Base-by-base conservation (phyloP, 2,113 vertebrate species). In the Sitta europaea region DNA sequence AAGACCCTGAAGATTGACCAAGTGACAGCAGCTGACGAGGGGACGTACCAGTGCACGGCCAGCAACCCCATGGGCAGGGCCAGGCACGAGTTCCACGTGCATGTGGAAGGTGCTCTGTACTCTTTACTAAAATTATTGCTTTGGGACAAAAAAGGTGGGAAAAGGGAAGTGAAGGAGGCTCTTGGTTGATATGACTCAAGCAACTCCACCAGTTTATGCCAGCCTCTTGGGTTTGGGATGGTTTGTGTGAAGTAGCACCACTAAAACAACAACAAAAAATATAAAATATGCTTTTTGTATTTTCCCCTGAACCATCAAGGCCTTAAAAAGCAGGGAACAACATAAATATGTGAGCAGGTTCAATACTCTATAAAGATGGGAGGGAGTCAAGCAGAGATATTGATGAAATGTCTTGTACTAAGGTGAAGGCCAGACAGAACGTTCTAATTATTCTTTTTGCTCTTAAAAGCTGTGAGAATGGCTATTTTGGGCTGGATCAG, bases 41-140 rank as follows among this genome's bases (percentile, higher is more conserved):
- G 99, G 47, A 98, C 96, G 6, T 99, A 99, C 94, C 98, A 97
- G 79, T 99, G 99, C 96, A 98, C 94, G 5, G 99, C 99, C 20
- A 98, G 73, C 91, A 99, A 99, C 93, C 14, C 40, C 38, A 84
- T 98, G 54, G 99, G 99, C 76, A 96, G 96, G 57, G 92, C 50
- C 11, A 66, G 87, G 21, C 99, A 99, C 27, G 96, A 98, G 88
- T 99, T 99, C 96, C 97, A 94, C 0, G 98, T 99, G 50, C 97
- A 71, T 0, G 98, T 99, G 15, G 99, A 99, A 98, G 99, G 99
- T 99, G 97, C 43, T 21, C 58, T 81, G 5, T 22, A 22, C 3
- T 16, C 23, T 80, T 75, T 21, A 25, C 25, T 87, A 22, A 51
- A 22, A 9, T 80, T 47, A 15, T 1, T 35, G 27, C 0, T 87